A percentile compares a stretch with the other conserved stretches of the same genome.
These are phyloP conservation scores for Cichlasoma orientale DNA, from an alignment of 2,797 vertebrate species.

Conservation along the genomic window DNA sequence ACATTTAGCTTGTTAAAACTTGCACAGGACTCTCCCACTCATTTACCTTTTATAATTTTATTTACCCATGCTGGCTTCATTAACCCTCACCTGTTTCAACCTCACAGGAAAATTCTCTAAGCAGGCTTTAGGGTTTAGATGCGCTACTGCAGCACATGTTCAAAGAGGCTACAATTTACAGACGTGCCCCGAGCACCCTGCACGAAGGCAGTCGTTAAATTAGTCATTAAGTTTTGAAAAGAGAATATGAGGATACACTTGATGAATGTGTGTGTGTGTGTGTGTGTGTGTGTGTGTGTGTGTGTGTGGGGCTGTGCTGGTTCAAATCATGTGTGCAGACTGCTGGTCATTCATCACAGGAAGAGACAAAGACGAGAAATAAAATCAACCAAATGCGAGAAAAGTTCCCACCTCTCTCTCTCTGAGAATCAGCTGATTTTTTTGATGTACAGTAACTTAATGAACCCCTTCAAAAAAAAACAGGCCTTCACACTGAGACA, in stretches of 20 bases:
- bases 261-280: too few relatives aligned
- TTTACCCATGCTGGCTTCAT: neutral
- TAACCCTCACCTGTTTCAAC: neutral
- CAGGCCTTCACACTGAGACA: neutral
- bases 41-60: neutral
- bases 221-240: neutral
- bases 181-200: neutral
- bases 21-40: slow-evolving; percentile 9
- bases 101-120: neutral
- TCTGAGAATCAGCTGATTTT: too few relatives aligned
- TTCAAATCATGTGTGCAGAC: too few relatives aligned
- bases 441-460: neutral
- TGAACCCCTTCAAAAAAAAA: neutral
- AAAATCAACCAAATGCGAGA: neutral
- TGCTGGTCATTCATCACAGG: too few relatives aligned
- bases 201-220: neutral
- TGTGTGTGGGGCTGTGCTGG: neutral
- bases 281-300: neutral
- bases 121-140: neutral
- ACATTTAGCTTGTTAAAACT: slow-evolving; percentile 63
- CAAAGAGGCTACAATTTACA: neutral
- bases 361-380: too few relatives aligned
- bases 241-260: neutral
- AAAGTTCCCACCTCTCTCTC: fast-evolving
- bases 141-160: neutral